A percentile compares a stretch with the other conserved stretches of the same genome.
Evolutionary conservation across 2,888 invertebrate species (phyloP).

Genomic region (Cosmia trapezina): DNA sequence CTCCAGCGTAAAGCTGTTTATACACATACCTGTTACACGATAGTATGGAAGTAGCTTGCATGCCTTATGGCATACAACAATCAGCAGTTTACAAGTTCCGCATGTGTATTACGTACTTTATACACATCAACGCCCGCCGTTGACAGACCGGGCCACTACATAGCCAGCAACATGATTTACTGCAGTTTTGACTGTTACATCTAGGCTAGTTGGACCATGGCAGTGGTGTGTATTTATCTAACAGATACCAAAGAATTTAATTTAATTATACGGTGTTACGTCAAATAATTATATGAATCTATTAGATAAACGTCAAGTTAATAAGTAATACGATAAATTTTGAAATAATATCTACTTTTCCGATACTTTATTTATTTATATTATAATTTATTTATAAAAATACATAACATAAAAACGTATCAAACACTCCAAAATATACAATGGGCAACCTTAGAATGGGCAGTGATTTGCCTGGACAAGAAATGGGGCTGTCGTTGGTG

Average conservation of each 20-base stretch:
- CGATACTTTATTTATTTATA: too few relatives aligned
- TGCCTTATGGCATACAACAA: neutral
- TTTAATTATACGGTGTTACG: neutral
- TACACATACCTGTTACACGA: neutral
- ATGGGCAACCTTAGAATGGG: too few relatives aligned
- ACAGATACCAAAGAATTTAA: constrained; percentile 13
- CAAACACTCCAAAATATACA: too few relatives aligned
- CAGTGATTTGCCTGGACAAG: too few relatives aligned
- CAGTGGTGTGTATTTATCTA: neutral
- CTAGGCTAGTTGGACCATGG: neutral
- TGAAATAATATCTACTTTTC: neutral
- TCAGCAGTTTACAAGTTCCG: neutral
- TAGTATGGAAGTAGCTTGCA: neutral
- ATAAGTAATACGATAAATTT: too few relatives aligned
- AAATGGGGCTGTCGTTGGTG: too few relatives aligned
- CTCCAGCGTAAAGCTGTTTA: neutral
- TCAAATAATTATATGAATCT: neutral
- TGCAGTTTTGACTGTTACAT: too few relatives aligned
- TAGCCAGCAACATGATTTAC: neutral
- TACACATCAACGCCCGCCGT: neutral
- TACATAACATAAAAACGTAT: too few relatives aligned
- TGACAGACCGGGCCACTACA: neutral
- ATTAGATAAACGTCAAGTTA: neutral
- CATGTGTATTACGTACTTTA: neutral
- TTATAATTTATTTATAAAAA: too few relatives aligned